These are phyloP conservation scores for Spongilla lacustris DNA, from an alignment of 37 sponge, comb jelly and placozoan species.

Conservation along the genomic window DNA sequence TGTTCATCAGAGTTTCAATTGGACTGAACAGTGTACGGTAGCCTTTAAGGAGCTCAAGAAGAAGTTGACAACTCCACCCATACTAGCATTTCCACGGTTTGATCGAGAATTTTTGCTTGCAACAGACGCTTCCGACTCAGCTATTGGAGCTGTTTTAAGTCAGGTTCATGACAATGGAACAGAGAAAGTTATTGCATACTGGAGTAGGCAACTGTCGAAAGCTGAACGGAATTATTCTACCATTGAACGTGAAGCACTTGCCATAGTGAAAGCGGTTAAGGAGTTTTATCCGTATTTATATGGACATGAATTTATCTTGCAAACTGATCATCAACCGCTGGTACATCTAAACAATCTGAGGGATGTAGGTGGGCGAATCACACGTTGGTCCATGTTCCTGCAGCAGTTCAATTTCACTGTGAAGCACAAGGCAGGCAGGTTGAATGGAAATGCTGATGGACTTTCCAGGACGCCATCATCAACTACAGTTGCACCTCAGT, in stretches of 20 bases:
- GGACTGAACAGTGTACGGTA: slow-evolving; percentile 17
- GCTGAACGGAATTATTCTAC: slow-evolving; percentile 40
- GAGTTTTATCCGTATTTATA: slow-evolving; percentile 49
- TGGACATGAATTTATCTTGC: slow-evolving; percentile 28
- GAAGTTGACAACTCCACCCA: slow-evolving; percentile 10
- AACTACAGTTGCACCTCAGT: too few relatives aligned
- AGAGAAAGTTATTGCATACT: slow-evolving; percentile 36
- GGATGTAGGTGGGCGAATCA: slow-evolving; percentile 29
- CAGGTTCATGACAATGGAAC: slow-evolving; percentile 35
- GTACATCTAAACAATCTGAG: slow-evolving; percentile 2
- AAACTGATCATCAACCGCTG: slow-evolving; percentile 47
- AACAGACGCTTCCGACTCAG: slow-evolving; percentile 39
- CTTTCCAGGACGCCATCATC: slow-evolving; percentile 18
- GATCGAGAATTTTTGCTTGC: not conserved
- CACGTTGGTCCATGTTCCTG: slow-evolving; percentile 24
- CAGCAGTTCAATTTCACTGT: slow-evolving; percentile 40
- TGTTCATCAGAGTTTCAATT: slow-evolving; percentile 1
- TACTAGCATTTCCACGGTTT: slow-evolving; percentile 33
- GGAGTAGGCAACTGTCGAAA: slow-evolving; percentile 34
- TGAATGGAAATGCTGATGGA: slow-evolving; percentile 22
- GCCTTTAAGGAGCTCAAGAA: slow-evolving; percentile 45
- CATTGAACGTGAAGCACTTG: slow-evolving; percentile 39
- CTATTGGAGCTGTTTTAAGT: slow-evolving; percentile 43
- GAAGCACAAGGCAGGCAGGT: slow-evolving; percentile 21
- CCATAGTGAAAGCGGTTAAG: slow-evolving; percentile 19